phyloP scores from a whole-genome alignment of 1,140 invertebrate genomes.

The Dufourea novaeangliae region DNA sequence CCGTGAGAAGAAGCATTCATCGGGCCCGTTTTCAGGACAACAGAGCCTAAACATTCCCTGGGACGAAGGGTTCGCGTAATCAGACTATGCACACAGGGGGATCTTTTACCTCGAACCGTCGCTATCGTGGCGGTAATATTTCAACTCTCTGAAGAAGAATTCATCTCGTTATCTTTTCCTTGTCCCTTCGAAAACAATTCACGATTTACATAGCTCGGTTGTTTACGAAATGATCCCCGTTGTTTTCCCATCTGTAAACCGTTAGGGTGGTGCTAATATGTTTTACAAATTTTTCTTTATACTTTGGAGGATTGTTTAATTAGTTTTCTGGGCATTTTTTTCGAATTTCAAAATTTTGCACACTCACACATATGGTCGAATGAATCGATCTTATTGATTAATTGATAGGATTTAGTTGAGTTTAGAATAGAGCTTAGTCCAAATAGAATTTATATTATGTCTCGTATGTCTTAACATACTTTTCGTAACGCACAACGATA shows the following conservation, averaged over 20 bases:
- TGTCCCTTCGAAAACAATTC: slow-evolving; percentile 18
- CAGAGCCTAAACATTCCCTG: slow-evolving; percentile 12
- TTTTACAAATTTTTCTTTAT: background rate
- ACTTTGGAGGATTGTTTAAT: too few species aligned
- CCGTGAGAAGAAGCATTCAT: slow-evolving; percentile 32
- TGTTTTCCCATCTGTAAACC: background rate
- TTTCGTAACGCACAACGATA: too few species aligned
- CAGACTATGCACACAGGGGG: slow-evolving; percentile 30
- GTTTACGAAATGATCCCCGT: background rate
- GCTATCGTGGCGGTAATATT: slow-evolving; percentile 24
- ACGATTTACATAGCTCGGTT: background rate
- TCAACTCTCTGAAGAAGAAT: background rate
- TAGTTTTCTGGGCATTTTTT: too few species aligned
- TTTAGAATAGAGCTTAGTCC: too few species aligned
- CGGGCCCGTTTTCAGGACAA: background rate
- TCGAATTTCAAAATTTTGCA: too few species aligned
- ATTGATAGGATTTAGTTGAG: too few species aligned
- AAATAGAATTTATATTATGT: too few species aligned
- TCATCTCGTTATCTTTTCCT: slow-evolving; percentile 7
- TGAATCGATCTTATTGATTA: too few species aligned
- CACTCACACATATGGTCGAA: too few species aligned
- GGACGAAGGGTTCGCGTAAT: slow-evolving; percentile 33
- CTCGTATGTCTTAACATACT: too few species aligned
- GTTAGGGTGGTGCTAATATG: background rate
- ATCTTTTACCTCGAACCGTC: background rate